Base-by-base conservation (phyloP, 2,113 vertebrate species). In the Litocranius walleri region DNA sequence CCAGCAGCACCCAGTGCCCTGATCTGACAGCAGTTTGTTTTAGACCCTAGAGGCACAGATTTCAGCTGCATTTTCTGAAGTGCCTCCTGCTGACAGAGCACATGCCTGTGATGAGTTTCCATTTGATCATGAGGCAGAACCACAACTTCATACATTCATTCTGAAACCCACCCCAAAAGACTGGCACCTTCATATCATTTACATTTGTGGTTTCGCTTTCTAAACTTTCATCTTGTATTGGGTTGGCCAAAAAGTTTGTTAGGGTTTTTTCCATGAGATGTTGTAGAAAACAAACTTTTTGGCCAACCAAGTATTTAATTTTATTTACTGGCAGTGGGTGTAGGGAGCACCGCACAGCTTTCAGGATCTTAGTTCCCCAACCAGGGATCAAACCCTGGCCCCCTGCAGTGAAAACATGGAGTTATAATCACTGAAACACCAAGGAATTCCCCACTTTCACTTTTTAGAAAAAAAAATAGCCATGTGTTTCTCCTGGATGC, bases 1-100 rank as follows among this genome's bases (percentile, higher is more conserved):
- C 97, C 92, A 85, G 92, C 95, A 95, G 98, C 97, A 91, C 97
- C 85, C 82, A 93, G 83, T 97, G 88, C 91, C 93, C 97, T 96
- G 96, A 97, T 95, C 85, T 97, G 96, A 15, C 81, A 97, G 84
- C 88, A 88, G 62, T 97, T 97, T 97, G 97, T 96, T 87, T 97
- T 97, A 96, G 97, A 95, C 98, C 98, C 98, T 95, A 88, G 87
- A 96, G 98, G 95, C 5, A 0, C n/a, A 12, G 67, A 12, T 95
- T 97, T 95, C 92, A 81, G 36, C 40, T 62, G 16, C 21, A 3
- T 91, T 82, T 92, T 36, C 96, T 30, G 33, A 50, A 29, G 29
- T 77, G 92, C 95, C 56, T 74, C 57, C 93, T 56, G 91, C 27
- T 86, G 57, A 95, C 80, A 92, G 54, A 95, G 95, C 96, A 97